Base-by-base conservation (phyloP, 2,113 vertebrate genomes). In the Vicugna pacos region DNA sequence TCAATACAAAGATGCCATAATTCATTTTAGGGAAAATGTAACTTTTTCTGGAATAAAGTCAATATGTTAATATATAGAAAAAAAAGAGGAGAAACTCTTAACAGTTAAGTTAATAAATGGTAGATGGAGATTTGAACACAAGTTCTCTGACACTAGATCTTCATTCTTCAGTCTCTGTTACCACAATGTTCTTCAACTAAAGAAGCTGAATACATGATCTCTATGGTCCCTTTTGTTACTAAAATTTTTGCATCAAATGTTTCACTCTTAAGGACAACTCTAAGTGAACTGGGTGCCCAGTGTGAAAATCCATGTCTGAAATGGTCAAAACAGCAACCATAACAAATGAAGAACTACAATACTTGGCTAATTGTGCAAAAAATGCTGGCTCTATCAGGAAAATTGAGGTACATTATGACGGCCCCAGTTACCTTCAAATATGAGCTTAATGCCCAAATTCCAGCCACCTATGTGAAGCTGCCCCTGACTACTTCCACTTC, bases 91-190 rank as follows among this genome's bases (percentile, higher is more conserved):
- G 26, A 67, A 72, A 82, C 30, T 69, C 16, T 80, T 58, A 73
- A 73, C 28, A 58, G 30, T 69, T 69, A 46, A 54, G 10, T 60
- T 92, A 52, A 69, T 72, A 12, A 35, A 12, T 52, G n/a, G 3
- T 35, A 12, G 56, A 69, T 10, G 22, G 77, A 17, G 67, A 56
- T 86, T 64, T 96, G 70, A 75, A 80, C 48, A 15, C 26, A 65
- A n/a, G 19, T 58, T 82, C 48, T 94, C 38, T 76, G 60, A 76
- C n/a, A 24, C 32, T 70, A 92, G 52, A 35, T 94, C 46, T n/a
- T 93, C 28, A 79, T 81, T 77, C 15, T 88, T 87, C 82, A 38
- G 56, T 84, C 77, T 83, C 24, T 38, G 30, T 83, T 83, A n/a
- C 65, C 8, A 38, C 56, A 67, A 2, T 60, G 30, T 6, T 84